Percentiles rank a stretch among this genome's conserved stretches.
Conservation (phyloP, 1,140 invertebrate species). For the Drosophila pachea region DNA sequence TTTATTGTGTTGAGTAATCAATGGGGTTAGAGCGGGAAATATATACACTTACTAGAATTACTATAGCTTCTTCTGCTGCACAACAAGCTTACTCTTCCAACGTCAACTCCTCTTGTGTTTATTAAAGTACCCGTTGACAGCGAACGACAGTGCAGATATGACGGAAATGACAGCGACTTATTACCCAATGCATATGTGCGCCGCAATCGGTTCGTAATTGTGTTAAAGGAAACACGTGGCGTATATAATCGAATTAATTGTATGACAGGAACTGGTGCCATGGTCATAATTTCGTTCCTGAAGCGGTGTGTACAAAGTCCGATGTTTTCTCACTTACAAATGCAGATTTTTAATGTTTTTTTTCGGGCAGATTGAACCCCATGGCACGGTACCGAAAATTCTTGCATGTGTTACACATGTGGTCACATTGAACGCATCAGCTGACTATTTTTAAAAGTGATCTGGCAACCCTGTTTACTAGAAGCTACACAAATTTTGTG, state of each 20-base stretch:
- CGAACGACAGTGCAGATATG: neutral
- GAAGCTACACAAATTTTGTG: slow-evolving; percentile 12
- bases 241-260: slow-evolving; percentile 51
- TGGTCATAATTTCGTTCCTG: slow-evolving; percentile 34
- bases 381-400: slow-evolving; percentile 45
- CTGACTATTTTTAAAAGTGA: slow-evolving; percentile 10
- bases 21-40: neutral
- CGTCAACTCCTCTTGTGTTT: slow-evolving; percentile 4
- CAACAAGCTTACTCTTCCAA: neutral
- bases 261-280: slow-evolving; percentile 45
- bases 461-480: slow-evolving; percentile 17
- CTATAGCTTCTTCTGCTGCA: slow-evolving; percentile 32
- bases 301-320: slow-evolving; percentile 10
- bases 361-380: slow-evolving; percentile 26
- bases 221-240: slow-evolving; percentile 40
- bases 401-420: slow-evolving; percentile 11
- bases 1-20: slow-evolving; percentile 9
- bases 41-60: slow-evolving; percentile 36
- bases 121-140: slow-evolving; percentile 7
- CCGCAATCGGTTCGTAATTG: slow-evolving; percentile 30
- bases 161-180: slow-evolving; percentile 17
- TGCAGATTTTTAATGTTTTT: slow-evolving; percentile 12
- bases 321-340: slow-evolving; percentile 22
- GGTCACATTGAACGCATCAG: slow-evolving; percentile 33
- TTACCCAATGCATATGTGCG: slow-evolving; percentile 46